These are phyloP conservation scores for Danaus chrysippus DNA, from an alignment of 2,888 invertebrate genomes.

Conservation along the genomic window DNA sequence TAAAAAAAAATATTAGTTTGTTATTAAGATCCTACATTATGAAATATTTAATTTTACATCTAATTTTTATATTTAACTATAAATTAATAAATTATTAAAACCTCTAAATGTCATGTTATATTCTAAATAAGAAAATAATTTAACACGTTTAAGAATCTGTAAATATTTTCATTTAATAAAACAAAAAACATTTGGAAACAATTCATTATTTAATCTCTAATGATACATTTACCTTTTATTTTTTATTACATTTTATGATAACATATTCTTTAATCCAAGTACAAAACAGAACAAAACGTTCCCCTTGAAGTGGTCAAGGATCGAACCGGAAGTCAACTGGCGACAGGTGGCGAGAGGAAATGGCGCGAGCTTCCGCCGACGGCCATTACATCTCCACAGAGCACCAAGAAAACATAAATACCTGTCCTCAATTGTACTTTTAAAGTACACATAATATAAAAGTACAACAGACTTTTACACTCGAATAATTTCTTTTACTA, in stretches of 20 bases:
- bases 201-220: not conserved
- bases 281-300: constrained; percentile 4
- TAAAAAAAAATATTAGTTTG: no score
- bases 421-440: not conserved
- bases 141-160: no score
- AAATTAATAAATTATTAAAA: no score
- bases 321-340: constrained; percentile 56
- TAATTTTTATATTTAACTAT: no score
- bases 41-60: no score
- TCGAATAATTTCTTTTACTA: no score
- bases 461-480: not conserved
- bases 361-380: constrained; percentile 58
- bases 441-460: not conserved
- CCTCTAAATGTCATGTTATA: no score
- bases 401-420: constrained; percentile 10
- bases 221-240: not conserved
- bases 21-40: no score
- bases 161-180: no score
- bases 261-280: not conserved
- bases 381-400: constrained; percentile 23
- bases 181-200: not conserved
- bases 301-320: constrained; percentile 48
- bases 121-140: no score
- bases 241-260: not conserved
- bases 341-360: constrained; percentile 69